Base-by-base conservation (phyloP, 2,888 invertebrate genomes). In the Tipula confusa region DNA sequence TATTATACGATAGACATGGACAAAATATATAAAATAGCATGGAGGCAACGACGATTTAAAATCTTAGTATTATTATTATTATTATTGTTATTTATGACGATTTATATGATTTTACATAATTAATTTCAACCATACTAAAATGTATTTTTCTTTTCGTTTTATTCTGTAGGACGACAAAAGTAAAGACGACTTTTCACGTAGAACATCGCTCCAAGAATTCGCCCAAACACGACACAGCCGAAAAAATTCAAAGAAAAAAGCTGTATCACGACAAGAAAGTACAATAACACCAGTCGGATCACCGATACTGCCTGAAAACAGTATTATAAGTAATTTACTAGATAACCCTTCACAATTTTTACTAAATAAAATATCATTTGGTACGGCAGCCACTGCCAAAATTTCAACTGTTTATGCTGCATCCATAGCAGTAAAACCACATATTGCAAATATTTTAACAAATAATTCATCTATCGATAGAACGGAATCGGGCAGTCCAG, bases 191-290 rank as follows among this genome's bases (percentile, higher is more conserved):
- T 82, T 82, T 33, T 82, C 82, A 11, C 87, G 89, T 33, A 87
- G 89, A 82, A 89, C 88, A 84, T 89, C 89, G 3, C 84, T 89
- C 29, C 89, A 89, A 84, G 89, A 88, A 28, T 89, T 89, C 84
- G 89, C 89, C 9, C 80, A 80, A 80, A 36, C 82, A n/a, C 15
- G 82, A 18, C 82, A 82, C 18, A 82, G 33, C 36, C 29, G 82
- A 1, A 82, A 29, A 33, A 82, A 82, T 33, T 82, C 82, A 0
- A 82, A 36, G 18, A 31, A 33, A 9, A 82, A 82, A 82, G 2
- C 29, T 18, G 4, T 33, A 82, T 82, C 29, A 36, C 15, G 33
- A 2, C 33, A 82, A 36, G 29, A 29, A 36, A 82, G 33, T 18
- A 82, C 18, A 33, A 36, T 33, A 13, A 33, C 33, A 36, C 29